Base-by-base conservation (phyloP, 2,113 vertebrate species). In the Brachypodius melanocephalos region DNA sequence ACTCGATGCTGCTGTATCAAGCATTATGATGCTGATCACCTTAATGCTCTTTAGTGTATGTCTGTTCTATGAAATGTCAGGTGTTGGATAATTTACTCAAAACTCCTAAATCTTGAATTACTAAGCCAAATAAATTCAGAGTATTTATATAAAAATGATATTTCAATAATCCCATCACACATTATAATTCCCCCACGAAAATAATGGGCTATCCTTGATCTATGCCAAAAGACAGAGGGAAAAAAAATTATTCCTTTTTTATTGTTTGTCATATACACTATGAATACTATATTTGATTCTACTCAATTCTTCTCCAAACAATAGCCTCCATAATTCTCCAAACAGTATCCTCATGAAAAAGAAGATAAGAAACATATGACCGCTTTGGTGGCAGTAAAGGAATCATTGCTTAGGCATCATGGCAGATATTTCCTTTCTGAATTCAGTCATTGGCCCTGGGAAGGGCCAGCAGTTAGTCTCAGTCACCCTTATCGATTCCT, bases 211-310 rank as follows among this genome's bases (percentile, higher is more conserved):
- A 21, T 42, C 6, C 12, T 10, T 85, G 14, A n/a, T 43, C 10
- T 57, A 12, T 42, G 26, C 3, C 17, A 48, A 82, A 88, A 48
- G 10, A 57, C 5, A 17, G 14, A 12, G 9, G 12, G 3, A 6
- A 36, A 29, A 24, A 6, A 6, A 28, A 22, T 24, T 1, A 6
- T 57, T 71, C 32, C 1, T 0, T 0, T 75, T 55, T 67, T 49
- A 36, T 40, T 75, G 7, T 6, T 73, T 57, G 8, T 62, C 1
- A 26, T 52, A 55, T 36, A 21, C 40, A 28, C 19, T 57, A 7
- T 28, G 9, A 76, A 59, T 52, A 36, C 5, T 24, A 3, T 40
- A 62, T 72, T 55, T 8, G 3, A 7, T 67, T 51, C 34, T 85
- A 51, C 4, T 36, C 8, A 86, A 3, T 49, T 82, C 8, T 72